These are phyloP conservation scores for Diorhabda sublineata DNA, from an alignment of 1,140 invertebrate species.

Conservation along the genomic window DNA sequence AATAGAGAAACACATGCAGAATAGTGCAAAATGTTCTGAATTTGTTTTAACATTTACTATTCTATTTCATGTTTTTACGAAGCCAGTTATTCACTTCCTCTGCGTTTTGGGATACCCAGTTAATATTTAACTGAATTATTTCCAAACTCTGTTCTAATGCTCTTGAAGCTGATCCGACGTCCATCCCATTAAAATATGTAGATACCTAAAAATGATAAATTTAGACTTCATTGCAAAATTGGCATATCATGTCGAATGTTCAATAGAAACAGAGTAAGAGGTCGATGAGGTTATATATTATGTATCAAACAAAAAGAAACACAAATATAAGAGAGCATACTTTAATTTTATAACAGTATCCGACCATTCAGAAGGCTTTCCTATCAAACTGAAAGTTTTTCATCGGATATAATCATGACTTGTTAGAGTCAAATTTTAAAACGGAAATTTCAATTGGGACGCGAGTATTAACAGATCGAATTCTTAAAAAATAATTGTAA, in stretches of 20 bases:
- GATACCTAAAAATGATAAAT: constrained; percentile 52
- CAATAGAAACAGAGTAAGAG: not conserved
- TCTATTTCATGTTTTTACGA: constrained; percentile 36
- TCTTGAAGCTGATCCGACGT: constrained; percentile 63
- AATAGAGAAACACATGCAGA: not conserved
- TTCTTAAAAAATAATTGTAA: too few relatives aligned
- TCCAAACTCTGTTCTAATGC: constrained; percentile 71
- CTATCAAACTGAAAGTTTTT: too few relatives aligned
- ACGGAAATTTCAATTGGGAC: too few relatives aligned
- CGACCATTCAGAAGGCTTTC: too few relatives aligned
- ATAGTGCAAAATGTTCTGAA: not conserved
- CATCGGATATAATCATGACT: too few relatives aligned
- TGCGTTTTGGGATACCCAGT: constrained; percentile 66
- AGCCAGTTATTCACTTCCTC: constrained; percentile 47
- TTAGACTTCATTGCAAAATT: too few relatives aligned
- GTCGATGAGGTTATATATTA: too few relatives aligned
- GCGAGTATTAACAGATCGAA: too few relatives aligned
- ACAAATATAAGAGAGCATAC: too few relatives aligned
- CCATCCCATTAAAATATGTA: constrained; percentile 62
- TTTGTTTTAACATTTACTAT: constrained; percentile 9
- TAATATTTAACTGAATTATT: constrained; percentile 73
- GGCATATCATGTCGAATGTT: constrained; percentile 2
- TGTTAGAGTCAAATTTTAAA: too few relatives aligned
- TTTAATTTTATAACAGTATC: too few relatives aligned
- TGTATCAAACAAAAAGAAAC: too few relatives aligned